Evolutionary conservation across 2,888 invertebrate species (phyloP), one percentile per base, ranked within the genome.

Genomic region (Phalangium opilio): DNA sequence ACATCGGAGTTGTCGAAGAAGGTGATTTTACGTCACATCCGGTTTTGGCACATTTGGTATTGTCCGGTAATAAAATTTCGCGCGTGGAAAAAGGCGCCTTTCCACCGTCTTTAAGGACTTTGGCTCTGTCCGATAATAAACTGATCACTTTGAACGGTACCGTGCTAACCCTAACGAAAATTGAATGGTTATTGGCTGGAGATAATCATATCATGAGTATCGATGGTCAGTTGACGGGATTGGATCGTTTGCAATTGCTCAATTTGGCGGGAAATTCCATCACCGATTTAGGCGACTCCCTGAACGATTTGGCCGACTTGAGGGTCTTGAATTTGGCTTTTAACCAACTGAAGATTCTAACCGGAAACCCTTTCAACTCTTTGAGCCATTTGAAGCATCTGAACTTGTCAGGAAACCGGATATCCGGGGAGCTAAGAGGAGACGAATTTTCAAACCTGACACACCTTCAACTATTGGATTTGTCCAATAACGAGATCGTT

Each of bases 1-100:
- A 43, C 2, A 33, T 52, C 12, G 38, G 18, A 10, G 17, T 14
- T 10, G 4, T 52, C 17, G 20, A 27, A 1, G 14, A 47, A 11
- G 12, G 40, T 4, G 39, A 49, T 32, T 35, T 52, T 2, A 27
- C 40, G 18, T 41, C 35, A 8, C 43, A 42, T 11, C 33, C 32
- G 11, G 32, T 41, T 17, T 32, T 52, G 14, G 43, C 47, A 21
- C 44, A 50, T 12, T 43, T 52, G 10, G 45, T 45, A 2, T 65
- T 82, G 51, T 81, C 82, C 62, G 76, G 76, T 56, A 83, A 83
- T 64, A 75, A 77, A 60, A 71, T 83, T 52, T 70, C 74, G 49
- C 71, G 71, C 52, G 69, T 83, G 48, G 72, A 73, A 45, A 70
- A 73, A 47, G 73, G 75, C 49, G 73, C 76, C 51, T 64, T 83